Base-by-base conservation (phyloP, 1,140 invertebrate genomes). In the Xylocopa sonorina region DNA sequence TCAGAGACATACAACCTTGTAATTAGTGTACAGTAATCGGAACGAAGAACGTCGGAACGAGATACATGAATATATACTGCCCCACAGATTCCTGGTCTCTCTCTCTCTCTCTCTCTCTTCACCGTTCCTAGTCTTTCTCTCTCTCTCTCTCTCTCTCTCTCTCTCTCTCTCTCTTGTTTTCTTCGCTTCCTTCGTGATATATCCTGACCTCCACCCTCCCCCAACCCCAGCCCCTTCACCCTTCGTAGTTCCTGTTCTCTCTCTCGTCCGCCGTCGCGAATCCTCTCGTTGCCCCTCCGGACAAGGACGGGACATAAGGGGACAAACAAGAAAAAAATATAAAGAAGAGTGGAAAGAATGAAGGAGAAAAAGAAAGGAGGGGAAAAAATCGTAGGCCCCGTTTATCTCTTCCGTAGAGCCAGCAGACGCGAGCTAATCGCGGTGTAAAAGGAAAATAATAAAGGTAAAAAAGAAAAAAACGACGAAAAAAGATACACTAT, bases 21-120 rank as follows among this genome's bases (percentile, higher is more conserved):
- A 93, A 93, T 92, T 93, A 93, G 92, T 93, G 92, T 93, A 93
- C 91, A 92, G 89, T 89, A 85, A 68, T 21, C 18, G n/a, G 78
- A 76, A 38, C 57, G 75, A 69, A 80, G 50, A 72, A 71, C 53
- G 57, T 73, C 46, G 71, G 83, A 82, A 77, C 66, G 74, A 67
- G 83, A 80, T 72, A 80, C 46, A 41, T 14, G 24, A n/a, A 69
- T 27, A 50, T 38, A 21, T 80, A 79, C 69, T 79, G 64, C 78
- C 63, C 68, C 34, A 46, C 3, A 66, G 0, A 51, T 24, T 43
- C 55, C 18, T 24, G 53, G 18, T 32, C 27, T 57, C 27, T 57
- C 55, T 57, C 55, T 55, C 27, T 51, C 29, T 74, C 77, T 72
- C 43, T 29, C 16, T 32, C 16, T 58, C 38, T 41, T 29, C 60